Conservation (phyloP, 2,797 vertebrate species). For the Bradypodion ventrale region DNA sequence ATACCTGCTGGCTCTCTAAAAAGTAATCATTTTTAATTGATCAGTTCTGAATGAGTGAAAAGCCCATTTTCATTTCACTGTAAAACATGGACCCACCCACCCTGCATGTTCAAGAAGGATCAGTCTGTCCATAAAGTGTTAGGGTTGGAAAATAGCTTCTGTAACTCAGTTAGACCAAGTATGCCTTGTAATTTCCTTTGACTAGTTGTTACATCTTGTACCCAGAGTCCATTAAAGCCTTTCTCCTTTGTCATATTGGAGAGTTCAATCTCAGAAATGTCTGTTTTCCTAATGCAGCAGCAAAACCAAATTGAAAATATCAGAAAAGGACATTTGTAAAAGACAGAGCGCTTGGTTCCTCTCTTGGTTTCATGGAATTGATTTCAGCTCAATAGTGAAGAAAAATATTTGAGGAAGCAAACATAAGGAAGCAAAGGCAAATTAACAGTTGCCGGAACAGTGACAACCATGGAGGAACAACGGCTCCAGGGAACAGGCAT, state of each 20-base stretch:
- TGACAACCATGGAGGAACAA: no score
- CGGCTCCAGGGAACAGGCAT: not conserved
- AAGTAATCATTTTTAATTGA: no score
- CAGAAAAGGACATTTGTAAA: slow-evolving; percentile 28
- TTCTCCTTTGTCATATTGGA: slow-evolving; percentile 17
- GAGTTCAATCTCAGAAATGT: slow-evolving; percentile 28
- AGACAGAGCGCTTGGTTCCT: slow-evolving; percentile 1
- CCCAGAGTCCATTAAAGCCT: slow-evolving; percentile 41
- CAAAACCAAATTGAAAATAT: slow-evolving; percentile 16
- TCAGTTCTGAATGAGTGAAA: no score
- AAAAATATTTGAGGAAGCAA: not conserved
- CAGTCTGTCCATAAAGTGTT: no score
- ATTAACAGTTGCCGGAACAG: not conserved
- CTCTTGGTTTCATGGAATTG: not conserved
- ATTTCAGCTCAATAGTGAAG: not conserved
- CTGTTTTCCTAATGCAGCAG: slow-evolving; percentile 38
- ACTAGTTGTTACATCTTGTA: slow-evolving; percentile 9
- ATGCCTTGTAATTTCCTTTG: slow-evolving; percentile 47
- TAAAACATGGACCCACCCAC: no score
- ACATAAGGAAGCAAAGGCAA: not conserved
- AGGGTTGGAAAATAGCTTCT: not conserved
- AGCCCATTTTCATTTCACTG: no score
- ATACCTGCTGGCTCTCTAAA: no score
- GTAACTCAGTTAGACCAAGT: slow-evolving; percentile 29
- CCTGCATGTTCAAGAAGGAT: no score